Evolutionary conservation across 2,888 invertebrate species (phyloP).

Genomic region (Apamea monoglypha): DNA sequence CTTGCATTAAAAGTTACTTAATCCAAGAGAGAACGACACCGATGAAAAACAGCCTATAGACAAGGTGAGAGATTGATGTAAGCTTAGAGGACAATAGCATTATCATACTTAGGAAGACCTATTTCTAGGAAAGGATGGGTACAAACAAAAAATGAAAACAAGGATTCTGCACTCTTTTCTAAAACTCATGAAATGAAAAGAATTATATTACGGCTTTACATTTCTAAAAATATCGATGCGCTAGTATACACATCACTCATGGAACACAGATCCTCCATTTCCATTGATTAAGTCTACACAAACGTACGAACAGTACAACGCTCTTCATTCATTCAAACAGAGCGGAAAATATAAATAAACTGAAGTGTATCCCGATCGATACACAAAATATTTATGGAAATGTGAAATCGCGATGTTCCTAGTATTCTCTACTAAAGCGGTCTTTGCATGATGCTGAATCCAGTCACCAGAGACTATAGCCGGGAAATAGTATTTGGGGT

Average conservation of each 20-base stretch:
- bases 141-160: not conserved
- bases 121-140: not conserved
- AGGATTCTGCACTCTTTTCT: not conserved
- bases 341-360: conserved; percentile 48
- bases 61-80: not conserved
- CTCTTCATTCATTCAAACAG: conserved; percentile 45
- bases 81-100: not conserved
- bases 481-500: not conserved
- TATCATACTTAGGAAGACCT: not conserved
- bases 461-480: not conserved
- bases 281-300: conserved; percentile 28
- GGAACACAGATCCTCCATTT: conserved; percentile 23
- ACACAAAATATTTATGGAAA: conserved; percentile 42
- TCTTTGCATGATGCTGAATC: not conserved
- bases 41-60: too few species aligned
- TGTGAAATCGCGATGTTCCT: conserved; percentile 29
- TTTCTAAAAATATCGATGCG: conserved; percentile 43
- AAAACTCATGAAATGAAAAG: not conserved
- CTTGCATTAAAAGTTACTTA: not conserved
- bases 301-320: conserved; percentile 25
- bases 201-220: not conserved
- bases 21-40: not conserved
- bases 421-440: conserved; percentile 4
- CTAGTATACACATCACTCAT: not conserved
- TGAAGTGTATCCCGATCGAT: conserved; percentile 42